Percentiles rank a stretch among this genome's conserved stretches.
phyloP scores from a whole-genome alignment of 2,113 vertebrate genomes.

The Poecilia latipinna region DNA sequence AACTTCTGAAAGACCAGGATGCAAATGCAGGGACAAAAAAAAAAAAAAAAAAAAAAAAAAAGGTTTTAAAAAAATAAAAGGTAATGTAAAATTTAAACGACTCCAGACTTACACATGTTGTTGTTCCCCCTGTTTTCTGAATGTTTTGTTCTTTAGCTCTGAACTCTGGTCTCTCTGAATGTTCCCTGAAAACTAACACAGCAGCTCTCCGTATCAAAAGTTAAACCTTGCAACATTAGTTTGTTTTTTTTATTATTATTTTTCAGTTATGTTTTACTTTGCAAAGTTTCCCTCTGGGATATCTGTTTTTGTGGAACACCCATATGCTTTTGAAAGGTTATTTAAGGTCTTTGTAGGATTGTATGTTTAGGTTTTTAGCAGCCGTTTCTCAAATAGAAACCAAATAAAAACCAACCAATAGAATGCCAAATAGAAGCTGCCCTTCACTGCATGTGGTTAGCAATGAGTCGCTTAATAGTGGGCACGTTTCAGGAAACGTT shows the following conservation, averaged over 20 bases:
- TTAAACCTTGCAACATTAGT: no score
- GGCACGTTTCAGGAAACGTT: no score
- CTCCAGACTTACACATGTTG: neutral
- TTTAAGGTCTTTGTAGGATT: neutral
- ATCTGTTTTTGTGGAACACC: no score
- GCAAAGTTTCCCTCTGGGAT: no score
- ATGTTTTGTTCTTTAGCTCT: conserved; percentile 18
- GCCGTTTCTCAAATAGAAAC: no score
- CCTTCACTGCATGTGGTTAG: neutral
- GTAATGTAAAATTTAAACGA: conserved; percentile 4
- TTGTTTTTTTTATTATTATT: neutral
- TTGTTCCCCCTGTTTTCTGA: neutral
- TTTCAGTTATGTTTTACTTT: neutral
- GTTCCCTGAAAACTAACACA: conserved; percentile 10
- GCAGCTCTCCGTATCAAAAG: no score
- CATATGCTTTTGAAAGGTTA: no score
- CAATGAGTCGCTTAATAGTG: neutral
- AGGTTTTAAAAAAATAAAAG: conserved; percentile 8
- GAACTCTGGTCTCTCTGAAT: neutral
- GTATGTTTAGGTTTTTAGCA: neutral
- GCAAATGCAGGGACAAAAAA: neutral
- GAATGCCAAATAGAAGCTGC: no score
- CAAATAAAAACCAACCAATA: no score
- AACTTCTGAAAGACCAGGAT: neutral
- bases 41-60: conserved; percentile 1